Evolutionary conservation across 2,797 vertebrate genomes (phyloP).

Genomic region (Labroides dimidiatus): DNA sequence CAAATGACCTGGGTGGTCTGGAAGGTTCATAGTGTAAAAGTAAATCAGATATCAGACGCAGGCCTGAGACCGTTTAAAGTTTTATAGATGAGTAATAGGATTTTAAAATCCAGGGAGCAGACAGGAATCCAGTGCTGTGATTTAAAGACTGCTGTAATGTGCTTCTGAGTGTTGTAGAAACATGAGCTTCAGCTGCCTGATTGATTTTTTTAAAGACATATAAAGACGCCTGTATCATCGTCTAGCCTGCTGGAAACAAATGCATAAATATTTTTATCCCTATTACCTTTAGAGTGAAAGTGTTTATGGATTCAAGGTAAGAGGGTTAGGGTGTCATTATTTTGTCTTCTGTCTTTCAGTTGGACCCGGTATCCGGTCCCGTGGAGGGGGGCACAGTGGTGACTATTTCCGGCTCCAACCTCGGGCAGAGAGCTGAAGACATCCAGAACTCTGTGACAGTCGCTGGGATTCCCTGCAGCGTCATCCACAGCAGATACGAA

Average conservation of each 20-base stretch:
- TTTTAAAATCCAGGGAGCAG: background rate
- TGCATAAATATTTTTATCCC: background rate
- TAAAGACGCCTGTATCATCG: background rate
- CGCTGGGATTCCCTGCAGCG: slow-evolving; percentile 90
- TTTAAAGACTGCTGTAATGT: background rate
- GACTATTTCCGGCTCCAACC: slow-evolving; percentile 97
- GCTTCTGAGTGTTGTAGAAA: background rate
- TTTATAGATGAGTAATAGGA: background rate
- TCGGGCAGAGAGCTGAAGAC: slow-evolving; percentile 94
- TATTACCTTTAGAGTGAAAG: background rate
- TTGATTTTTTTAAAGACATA: background rate
- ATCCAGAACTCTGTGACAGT: slow-evolving; percentile 91
- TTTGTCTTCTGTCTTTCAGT: slow-evolving; percentile 73
- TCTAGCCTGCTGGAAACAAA: background rate
- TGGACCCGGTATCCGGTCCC: slow-evolving; percentile 92
- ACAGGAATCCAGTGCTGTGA: background rate
- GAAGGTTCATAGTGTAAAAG: background rate
- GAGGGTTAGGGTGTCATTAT: no score
- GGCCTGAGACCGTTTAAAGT: background rate
- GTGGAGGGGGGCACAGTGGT: slow-evolving; percentile 93
- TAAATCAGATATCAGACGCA: background rate
- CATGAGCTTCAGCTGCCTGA: background rate
- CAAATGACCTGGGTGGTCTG: background rate
- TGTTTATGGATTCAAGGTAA: no score
- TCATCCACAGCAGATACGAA: slow-evolving; percentile 91